A percentile compares a stretch with the other conserved stretches of the same genome.
Evolutionary conservation across 1,140 invertebrate species (phyloP).

Genomic region (Eubasilissa regina): DNA sequence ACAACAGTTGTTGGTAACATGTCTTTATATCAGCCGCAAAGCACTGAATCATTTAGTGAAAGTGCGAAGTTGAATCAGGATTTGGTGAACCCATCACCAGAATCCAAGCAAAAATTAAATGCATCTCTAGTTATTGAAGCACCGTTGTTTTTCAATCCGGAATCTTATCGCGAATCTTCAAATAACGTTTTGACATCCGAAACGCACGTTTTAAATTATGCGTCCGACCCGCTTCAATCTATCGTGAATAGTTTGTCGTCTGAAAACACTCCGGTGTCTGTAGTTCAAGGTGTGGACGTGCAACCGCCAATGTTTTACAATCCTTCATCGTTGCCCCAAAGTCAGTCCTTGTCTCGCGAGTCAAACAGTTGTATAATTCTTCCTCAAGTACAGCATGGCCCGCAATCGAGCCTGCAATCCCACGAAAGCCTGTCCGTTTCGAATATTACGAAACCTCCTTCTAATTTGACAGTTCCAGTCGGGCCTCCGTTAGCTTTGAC

Average conservation of each 20-base stretch:
- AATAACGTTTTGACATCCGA: background rate
- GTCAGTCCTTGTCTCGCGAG: background rate
- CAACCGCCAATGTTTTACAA: constrained; percentile 14
- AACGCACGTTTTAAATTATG: too few species aligned
- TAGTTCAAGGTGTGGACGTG: background rate
- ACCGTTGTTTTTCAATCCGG: constrained; percentile 11
- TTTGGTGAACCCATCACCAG: background rate
- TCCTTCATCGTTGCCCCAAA: background rate
- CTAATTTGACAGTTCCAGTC: background rate
- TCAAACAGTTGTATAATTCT: background rate
- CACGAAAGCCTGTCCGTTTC: background rate
- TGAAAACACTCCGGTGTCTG: background rate
- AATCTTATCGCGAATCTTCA: background rate
- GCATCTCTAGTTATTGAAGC: background rate
- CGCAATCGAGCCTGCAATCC: background rate
- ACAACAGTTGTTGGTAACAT: too few species aligned
- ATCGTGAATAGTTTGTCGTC: too few species aligned
- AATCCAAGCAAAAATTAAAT: background rate
- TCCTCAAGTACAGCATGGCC: background rate
- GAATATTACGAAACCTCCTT: background rate
- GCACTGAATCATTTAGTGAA: too few species aligned
- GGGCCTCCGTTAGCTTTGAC: background rate
- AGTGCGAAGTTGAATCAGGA: too few species aligned
- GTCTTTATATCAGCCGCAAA: too few species aligned
- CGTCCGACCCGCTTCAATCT: too few species aligned